Conservation (phyloP, 2,797 vertebrate genomes). For the Oreonectes daqikongensis region DNA sequence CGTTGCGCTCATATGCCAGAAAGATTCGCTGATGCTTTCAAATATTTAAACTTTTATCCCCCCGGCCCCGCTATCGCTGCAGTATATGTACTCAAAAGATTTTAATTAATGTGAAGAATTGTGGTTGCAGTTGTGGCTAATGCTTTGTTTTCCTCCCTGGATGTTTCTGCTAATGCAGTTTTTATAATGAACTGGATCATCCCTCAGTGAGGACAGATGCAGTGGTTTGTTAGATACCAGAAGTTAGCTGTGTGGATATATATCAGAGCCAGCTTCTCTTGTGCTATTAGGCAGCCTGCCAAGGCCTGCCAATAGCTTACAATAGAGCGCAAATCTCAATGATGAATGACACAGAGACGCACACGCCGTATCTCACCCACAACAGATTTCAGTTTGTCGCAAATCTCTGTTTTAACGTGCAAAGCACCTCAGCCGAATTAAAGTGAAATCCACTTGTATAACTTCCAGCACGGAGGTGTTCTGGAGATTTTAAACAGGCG, state of each 20-base stretch:
- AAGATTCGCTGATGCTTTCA: not conserved
- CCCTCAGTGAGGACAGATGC: slow-evolving; percentile 52
- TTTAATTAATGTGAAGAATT: slow-evolving; percentile 52
- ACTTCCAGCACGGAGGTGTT: slow-evolving; percentile 34
- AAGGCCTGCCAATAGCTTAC: slow-evolving; percentile 64
- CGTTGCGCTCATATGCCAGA: not conserved
- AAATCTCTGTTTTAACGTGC: slow-evolving; percentile 35
- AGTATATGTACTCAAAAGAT: slow-evolving; percentile 26
- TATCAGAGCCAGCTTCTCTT: slow-evolving; percentile 53
- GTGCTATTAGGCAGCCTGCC: slow-evolving; percentile 60
- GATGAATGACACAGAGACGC: slow-evolving; percentile 69
- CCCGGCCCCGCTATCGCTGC: slow-evolving; percentile 8
- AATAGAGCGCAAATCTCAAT: slow-evolving; percentile 63
- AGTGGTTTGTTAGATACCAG: slow-evolving; percentile 51
- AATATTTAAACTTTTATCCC: slow-evolving; percentile 15
- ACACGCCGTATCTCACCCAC: slow-evolving; percentile 54
- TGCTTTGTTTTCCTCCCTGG: slow-evolving; percentile 48
- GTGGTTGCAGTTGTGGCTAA: slow-evolving; percentile 47
- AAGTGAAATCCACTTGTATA: slow-evolving; percentile 33
- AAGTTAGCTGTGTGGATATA: slow-evolving; percentile 53
- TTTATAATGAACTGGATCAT: slow-evolving; percentile 55
- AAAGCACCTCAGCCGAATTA: slow-evolving; percentile 34
- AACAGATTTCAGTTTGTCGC: slow-evolving; percentile 49
- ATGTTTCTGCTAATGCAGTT: slow-evolving; percentile 46
- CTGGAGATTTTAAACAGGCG: slow-evolving; percentile 10